Conservation (phyloP, 2,113 vertebrate species). For the Struthio camelus region DNA sequence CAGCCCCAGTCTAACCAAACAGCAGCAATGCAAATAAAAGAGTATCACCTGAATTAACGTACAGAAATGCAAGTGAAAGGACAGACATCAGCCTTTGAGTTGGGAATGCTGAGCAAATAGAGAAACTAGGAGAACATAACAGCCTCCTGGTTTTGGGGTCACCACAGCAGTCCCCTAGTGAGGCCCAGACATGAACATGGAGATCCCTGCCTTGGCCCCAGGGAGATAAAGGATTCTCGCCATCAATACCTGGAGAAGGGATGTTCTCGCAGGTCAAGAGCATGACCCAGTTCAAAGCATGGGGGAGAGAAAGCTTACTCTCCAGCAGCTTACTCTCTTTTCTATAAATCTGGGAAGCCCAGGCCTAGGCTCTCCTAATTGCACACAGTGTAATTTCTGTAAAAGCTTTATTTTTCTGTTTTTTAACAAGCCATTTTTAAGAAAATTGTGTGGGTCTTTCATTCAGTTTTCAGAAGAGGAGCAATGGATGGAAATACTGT, state of each 20-base stretch:
- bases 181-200: neutral
- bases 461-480: neutral
- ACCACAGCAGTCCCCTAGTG: neutral
- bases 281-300: accelerated
- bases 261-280: neutral
- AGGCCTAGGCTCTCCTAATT: neutral
- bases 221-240: neutral
- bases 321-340: neutral
- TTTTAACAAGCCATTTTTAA: neutral
- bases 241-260: neutral
- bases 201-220: neutral
- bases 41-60: neutral
- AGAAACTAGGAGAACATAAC: neutral
- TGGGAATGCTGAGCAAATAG: neutral
- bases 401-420: neutral
- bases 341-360: neutral
- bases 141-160: neutral
- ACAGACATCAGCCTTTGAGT: neutral
- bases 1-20: neutral
- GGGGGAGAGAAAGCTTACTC: neutral
- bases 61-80: neutral
- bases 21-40: neutral
- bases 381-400: neutral
- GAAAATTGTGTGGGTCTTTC: neutral
- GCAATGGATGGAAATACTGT: neutral